Evolutionary conservation across 2,113 vertebrate genomes (phyloP).

Genomic region (Lanius ludovicianus): DNA sequence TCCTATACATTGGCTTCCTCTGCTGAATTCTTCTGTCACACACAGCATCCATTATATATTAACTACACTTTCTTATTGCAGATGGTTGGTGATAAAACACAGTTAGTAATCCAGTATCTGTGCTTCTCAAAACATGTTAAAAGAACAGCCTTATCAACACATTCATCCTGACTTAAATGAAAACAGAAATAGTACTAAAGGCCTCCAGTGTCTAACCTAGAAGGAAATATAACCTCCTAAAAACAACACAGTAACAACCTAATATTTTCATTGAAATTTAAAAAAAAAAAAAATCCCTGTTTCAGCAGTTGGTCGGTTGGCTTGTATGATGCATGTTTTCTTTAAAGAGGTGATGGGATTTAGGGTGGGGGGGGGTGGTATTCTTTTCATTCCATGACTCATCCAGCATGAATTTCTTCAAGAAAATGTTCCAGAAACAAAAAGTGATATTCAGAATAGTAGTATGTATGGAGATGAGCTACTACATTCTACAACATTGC

Average conservation of each 20-base stretch:
- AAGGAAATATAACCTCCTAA: background rate
- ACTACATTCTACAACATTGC: background rate
- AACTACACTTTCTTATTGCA: constrained; percentile 22
- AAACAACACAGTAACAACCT: constrained; percentile 14
- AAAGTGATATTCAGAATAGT: constrained; percentile 56
- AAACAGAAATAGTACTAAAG: constrained; percentile 25
- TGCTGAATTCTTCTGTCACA: constrained; percentile 15
- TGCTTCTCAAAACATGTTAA: constrained; percentile 20
- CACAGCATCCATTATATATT: constrained; percentile 40
- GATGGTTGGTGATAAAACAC: constrained; percentile 32
- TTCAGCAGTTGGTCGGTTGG: background rate
- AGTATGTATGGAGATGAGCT: constrained; percentile 19
- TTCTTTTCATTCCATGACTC: constrained; percentile 50
- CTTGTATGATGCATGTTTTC: background rate
- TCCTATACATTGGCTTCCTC: background rate
- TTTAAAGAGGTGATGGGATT: constrained; percentile 32
- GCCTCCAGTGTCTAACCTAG: background rate
- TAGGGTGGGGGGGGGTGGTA: background rate
- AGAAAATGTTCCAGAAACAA: constrained; percentile 56
- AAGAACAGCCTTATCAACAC: constrained; percentile 17
- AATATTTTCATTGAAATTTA: constrained; percentile 19
- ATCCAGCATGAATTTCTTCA: constrained; percentile 38
- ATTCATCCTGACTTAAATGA: background rate
- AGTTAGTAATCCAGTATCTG: constrained; percentile 11
- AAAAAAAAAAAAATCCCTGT: background rate